A percentile compares a stretch with the other conserved stretches of the same genome.
phyloP scores from a whole-genome alignment of 2,797 vertebrate species.

The Meriones psammophilus region DNA sequence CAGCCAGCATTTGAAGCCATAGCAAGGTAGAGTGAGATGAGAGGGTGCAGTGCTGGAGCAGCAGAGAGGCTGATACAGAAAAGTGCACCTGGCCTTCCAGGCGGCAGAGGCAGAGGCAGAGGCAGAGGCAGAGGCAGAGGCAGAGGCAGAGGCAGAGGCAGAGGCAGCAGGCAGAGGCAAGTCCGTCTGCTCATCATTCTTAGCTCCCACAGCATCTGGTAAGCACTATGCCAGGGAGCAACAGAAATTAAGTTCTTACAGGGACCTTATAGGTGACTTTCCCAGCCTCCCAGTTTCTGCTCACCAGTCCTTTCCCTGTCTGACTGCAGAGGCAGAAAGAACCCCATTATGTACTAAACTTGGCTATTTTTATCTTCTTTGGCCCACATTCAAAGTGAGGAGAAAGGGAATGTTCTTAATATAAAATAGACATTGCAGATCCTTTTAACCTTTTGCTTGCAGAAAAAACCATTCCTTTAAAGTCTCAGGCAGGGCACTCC shows the following conservation, averaged over 20 bases:
- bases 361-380: conserved; percentile 65
- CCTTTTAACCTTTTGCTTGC: conserved; percentile 15
- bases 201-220: neutral
- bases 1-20: neutral
- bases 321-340: conserved; percentile 42
- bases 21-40: neutral
- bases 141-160: neutral
- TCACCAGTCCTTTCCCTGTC: neutral
- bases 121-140: neutral
- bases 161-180: no score
- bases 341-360: neutral
- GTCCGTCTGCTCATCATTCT: neutral
- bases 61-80: neutral
- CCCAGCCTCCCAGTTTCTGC: neutral
- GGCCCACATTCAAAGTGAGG: conserved; percentile 51
- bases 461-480: conserved; percentile 57
- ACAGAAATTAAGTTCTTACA: neutral
- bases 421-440: neutral
- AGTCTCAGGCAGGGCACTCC: neutral
- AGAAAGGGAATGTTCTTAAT: neutral
- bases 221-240: neutral
- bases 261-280: neutral
- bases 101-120: neutral
- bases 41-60: neutral
- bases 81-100: neutral